A percentile compares a stretch with the other conserved stretches of the same genome.
Evolutionary conservation across 2,888 invertebrate genomes (phyloP).

Genomic region (Andrena bicolor): DNA sequence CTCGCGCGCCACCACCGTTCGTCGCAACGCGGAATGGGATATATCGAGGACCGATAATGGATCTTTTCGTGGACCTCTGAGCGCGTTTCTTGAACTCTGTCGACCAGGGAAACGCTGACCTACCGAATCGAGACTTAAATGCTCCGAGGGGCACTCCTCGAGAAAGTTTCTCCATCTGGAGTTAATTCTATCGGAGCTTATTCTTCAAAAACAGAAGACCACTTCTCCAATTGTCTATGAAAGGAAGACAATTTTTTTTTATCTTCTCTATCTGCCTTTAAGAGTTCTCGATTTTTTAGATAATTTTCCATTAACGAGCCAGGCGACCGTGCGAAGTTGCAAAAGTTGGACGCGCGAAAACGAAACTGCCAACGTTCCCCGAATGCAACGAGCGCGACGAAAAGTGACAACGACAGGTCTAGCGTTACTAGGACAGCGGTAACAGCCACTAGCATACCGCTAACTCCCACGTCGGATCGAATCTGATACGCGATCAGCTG

Average conservation of each 20-base stretch:
- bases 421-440: slow-evolving; percentile 39
- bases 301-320: not conserved
- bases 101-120: not conserved
- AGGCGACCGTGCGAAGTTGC: not conserved
- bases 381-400: not conserved
- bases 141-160: not conserved
- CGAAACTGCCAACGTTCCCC: slow-evolving; percentile 1
- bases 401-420: slow-evolving; percentile 11
- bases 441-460: slow-evolving; percentile 21
- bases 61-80: slow-evolving; percentile 17
- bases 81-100: not conserved
- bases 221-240: no score
- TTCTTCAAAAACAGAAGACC: no score
- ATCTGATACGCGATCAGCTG: slow-evolving; percentile 60
- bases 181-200: not conserved
- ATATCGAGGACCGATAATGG: slow-evolving; percentile 50
- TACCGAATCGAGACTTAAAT: not conserved
- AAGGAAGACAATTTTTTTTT: no score
- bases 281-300: not conserved
- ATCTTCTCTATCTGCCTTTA: not conserved
- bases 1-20: not conserved
- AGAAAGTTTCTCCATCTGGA: slow-evolving; percentile 21
- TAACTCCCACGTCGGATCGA: slow-evolving; percentile 44
- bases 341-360: not conserved
- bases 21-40: slow-evolving; percentile 41